Percentiles rank a stretch among this genome's conserved stretches.
These are phyloP conservation scores for Leguminivora glycinivorella DNA, from an alignment of 1,140 invertebrate species.

Conservation along the genomic window DNA sequence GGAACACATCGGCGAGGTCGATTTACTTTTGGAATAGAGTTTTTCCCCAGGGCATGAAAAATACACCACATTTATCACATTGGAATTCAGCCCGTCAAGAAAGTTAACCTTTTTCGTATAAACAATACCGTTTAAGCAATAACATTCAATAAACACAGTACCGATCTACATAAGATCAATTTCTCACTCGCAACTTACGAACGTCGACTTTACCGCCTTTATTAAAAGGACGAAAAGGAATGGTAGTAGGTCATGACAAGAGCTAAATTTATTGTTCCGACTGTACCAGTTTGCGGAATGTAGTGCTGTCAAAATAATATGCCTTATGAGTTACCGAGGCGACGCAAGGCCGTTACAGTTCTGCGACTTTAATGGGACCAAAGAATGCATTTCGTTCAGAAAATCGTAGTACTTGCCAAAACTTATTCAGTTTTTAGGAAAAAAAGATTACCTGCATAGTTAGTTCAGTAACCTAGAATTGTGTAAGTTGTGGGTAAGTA, in stretches of 20 bases:
- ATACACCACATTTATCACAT: background rate
- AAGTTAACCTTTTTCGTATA: background rate
- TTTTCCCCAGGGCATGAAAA: too few species aligned
- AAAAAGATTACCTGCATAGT: too few species aligned
- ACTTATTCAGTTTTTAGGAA: background rate
- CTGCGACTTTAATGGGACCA: background rate
- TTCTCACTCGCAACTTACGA: background rate
- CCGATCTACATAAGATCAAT: background rate
- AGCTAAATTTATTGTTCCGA: background rate
- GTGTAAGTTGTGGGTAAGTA: too few species aligned
- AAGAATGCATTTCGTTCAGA: background rate
- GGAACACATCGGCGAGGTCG: too few species aligned
- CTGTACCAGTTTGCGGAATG: constrained; percentile 1
- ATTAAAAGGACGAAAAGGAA: background rate
- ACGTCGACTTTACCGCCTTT: background rate
- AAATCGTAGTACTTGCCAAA: background rate
- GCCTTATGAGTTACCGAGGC: constrained; percentile 13
- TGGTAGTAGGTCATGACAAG: background rate
- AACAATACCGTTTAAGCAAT: constrained; percentile 6
- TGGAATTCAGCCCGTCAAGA: background rate
- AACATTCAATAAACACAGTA: constrained; percentile 1
- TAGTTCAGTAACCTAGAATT: background rate
- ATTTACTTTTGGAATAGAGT: too few species aligned
- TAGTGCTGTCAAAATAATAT: constrained; percentile 9
- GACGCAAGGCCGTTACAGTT: background rate